Conservation (phyloP, 2,888 invertebrate genomes). For the Drosophila siamana region DNA sequence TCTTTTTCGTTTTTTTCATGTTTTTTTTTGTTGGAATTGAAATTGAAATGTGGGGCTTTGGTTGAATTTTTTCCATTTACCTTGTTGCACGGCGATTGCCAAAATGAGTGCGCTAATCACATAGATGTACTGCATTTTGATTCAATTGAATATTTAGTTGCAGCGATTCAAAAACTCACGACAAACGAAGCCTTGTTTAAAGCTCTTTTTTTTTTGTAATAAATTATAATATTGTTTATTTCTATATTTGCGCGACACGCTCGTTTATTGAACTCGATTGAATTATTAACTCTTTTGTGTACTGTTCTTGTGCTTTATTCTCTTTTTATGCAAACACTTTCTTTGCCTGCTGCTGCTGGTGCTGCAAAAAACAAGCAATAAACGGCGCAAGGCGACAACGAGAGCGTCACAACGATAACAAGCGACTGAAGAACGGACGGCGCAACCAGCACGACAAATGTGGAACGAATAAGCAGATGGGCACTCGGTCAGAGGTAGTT, state of each 20-base stretch:
- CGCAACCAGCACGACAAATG: constrained; percentile 62
- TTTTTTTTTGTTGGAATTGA: constrained; percentile 1
- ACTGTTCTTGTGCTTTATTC: constrained; percentile 3
- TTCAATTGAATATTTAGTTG: constrained; percentile 26
- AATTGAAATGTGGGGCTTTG: constrained; percentile 25
- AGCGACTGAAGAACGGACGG: constrained; percentile 62
- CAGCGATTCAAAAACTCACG: constrained; percentile 5
- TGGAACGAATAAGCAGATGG: constrained; percentile 62
- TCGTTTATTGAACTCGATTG: constrained; percentile 18
- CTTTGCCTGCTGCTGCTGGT: background rate
- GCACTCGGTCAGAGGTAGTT: constrained; percentile 26
- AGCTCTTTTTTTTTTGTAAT: constrained; percentile 9
- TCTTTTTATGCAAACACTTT: constrained; percentile 15
- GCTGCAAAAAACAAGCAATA: constrained; percentile 47
- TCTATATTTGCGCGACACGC: constrained; percentile 27
- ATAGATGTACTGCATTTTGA: constrained; percentile 83
- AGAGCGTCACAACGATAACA: constrained; percentile 53
- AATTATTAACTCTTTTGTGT: constrained; percentile 26
- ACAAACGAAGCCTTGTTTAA: background rate
- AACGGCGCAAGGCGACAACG: constrained; percentile 51
- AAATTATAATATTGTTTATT: constrained; percentile 23
- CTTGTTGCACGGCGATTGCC: constrained; percentile 85
- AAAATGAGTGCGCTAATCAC: constrained; percentile 84
- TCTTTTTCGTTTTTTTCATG: constrained; percentile 15
- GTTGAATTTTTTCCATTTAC: constrained; percentile 71